Percentiles rank a stretch among this genome's conserved stretches.
These are phyloP conservation scores for Lysandra bellargus DNA, from an alignment of 2,888 invertebrate species.

Conservation along the genomic window DNA sequence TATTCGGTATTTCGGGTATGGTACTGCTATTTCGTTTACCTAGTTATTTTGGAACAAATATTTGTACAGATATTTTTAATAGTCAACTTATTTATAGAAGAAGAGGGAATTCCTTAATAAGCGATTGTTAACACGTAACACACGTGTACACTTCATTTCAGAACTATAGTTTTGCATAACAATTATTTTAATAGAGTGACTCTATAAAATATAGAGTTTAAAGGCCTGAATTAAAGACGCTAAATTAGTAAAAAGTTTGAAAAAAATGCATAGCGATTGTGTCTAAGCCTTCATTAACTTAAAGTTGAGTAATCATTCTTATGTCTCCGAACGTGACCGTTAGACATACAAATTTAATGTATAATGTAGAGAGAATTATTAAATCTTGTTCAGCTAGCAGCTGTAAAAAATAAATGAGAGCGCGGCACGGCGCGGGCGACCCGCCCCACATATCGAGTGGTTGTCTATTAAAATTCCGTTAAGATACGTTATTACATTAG, in stretches of 20 bases:
- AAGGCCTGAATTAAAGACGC: no score
- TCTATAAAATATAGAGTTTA: no score
- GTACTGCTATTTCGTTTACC: background rate
- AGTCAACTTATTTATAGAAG: background rate
- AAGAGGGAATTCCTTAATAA: background rate
- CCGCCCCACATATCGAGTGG: constrained; percentile 25
- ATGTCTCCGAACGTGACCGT: background rate
- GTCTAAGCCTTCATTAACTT: no score
- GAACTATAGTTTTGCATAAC: background rate
- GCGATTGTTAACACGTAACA: background rate
- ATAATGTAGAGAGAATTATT: background rate
- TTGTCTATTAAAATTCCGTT: constrained; percentile 67
- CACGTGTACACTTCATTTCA: background rate
- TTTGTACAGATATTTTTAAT: background rate
- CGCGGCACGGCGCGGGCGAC: constrained; percentile 15
- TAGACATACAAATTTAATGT: background rate
- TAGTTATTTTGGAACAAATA: constrained; percentile 15
- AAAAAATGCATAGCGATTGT: no score
- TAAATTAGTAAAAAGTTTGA: no score
- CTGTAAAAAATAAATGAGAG: constrained; percentile 32
- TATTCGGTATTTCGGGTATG: constrained; percentile 11
- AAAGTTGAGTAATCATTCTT: no score
- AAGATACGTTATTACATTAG: constrained; percentile 62
- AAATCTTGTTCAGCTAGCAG: constrained; percentile 22
- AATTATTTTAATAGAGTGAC: background rate